Percentiles rank a stretch among this genome's conserved stretches.
Conservation (phyloP, 2,888 invertebrate species). For the Callyntrura sp. region DNA sequence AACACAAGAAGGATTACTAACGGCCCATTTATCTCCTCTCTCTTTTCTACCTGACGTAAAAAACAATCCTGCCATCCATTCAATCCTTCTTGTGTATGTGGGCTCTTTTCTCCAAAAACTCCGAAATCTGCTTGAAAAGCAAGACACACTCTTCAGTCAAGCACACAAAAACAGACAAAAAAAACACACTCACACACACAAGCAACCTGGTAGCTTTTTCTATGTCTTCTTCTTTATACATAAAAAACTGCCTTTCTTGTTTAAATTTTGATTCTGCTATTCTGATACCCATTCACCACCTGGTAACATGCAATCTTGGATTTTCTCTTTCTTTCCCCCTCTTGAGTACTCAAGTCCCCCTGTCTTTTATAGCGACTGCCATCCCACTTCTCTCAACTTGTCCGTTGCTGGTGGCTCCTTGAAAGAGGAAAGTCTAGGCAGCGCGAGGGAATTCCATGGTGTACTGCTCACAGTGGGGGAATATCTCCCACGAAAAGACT, state of each 20-base stretch:
- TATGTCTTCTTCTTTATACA: background rate
- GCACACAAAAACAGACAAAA: too few relatives aligned
- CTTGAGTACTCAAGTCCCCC: background rate
- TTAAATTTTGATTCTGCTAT: slow-evolving; percentile 33
- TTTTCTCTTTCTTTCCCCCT: background rate
- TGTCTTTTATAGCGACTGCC: background rate
- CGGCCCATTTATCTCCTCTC: slow-evolving; percentile 36
- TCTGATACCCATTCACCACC: slow-evolving; percentile 13
- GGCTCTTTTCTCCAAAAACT: background rate
- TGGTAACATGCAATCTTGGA: background rate
- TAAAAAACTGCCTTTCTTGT: slow-evolving; percentile 10
- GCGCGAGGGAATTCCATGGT: background rate
- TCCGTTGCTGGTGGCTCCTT: slow-evolving; percentile 9
- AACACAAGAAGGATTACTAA: slow-evolving; percentile 36
- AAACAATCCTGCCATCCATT: background rate
- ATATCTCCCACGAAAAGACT: background rate
- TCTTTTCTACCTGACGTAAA: background rate
- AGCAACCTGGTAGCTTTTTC: too few relatives aligned
- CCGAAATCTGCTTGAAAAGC: background rate
- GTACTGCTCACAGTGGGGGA: too few relatives aligned
- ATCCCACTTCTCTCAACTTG: background rate
- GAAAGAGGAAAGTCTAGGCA: background rate
- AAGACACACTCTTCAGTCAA: background rate
- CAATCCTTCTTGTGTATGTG: too few relatives aligned
- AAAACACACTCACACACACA: too few relatives aligned